Base-by-base conservation (phyloP, 2,113 vertebrate genomes). In the Gila orcuttii region DNA sequence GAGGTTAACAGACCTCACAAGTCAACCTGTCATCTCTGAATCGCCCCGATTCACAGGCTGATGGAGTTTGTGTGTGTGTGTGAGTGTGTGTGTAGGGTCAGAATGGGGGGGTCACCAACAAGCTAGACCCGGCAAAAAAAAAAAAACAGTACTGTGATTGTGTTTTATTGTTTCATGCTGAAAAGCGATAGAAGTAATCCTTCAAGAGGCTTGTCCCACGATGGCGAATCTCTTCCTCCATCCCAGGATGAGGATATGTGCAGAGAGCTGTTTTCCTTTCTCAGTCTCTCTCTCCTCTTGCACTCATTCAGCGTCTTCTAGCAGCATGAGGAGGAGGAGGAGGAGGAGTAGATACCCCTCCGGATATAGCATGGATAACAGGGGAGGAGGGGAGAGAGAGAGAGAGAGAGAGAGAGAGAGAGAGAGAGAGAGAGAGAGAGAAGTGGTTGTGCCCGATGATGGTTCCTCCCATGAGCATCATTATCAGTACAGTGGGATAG, bases 381-480 rank as follows among this genome's bases (percentile, higher is more conserved):
- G 93, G 92, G 81, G 83, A 90, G 90, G 90, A 33, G 75, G 86
- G 55, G 85, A 45, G 75, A 23, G 82, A 28, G 36, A 66, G 68
- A 87, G 89, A 50, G 64, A n/a, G 71, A 78, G 83, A 71, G 28
- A 69, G 77, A 50, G 80, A 78, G 45, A 68, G 79, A 71, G 28
- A 69, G 77, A 50, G 80, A 78, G 45, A 68, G 79, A 85, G 77
- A 42, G 13, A 77, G 81, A 50, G 25, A 42, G 68, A 89, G 86
- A 90, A 84, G 87, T 90, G 86, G 91, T 93, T 60, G 55, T 25
- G 33, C 55, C 94, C 92, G 92, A 90, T 93, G 91, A 95, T 95
- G 96, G 96, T 95, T 96, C 95, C 95, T 96, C 95, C 96, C 93
- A 95, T 92, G 93, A 95, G 95, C 94, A 96, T 94, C 95, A 96